A percentile compares a stretch with the other conserved stretches of the same genome.
These are phyloP conservation scores for Remorina albescens DNA, from an alignment of 2,797 vertebrate species.

Conservation along the genomic window DNA sequence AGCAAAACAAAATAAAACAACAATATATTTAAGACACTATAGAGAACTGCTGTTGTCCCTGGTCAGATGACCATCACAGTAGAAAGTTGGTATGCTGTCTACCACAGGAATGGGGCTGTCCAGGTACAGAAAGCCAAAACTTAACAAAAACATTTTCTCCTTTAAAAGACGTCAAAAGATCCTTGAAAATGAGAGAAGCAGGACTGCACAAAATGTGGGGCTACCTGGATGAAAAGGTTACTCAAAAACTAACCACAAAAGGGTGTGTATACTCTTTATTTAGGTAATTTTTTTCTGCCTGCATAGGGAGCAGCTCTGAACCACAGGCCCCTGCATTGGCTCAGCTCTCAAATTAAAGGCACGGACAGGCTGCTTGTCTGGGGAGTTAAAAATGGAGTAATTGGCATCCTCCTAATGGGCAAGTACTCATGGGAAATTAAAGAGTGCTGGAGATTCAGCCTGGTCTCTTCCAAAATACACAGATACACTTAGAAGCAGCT, in stretches of 20 bases:
- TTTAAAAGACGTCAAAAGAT: not conserved
- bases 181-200: conserved; percentile 5
- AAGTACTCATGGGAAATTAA: conserved; percentile 79
- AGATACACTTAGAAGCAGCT: conserved; percentile 23
- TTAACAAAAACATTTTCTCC: conserved; percentile 17
- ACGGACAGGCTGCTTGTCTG: conserved; percentile 53
- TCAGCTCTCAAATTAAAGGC: conserved; percentile 79
- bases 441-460: conserved; percentile 61
- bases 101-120: conserved; percentile 65
- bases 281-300: conserved; percentile 26
- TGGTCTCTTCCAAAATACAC: conserved; percentile 39
- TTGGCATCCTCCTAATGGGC: conserved; percentile 81
- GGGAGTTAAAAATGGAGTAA: conserved; percentile 82
- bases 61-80: not conserved
- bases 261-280: conserved; percentile 39
- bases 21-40: not conserved
- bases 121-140: conserved; percentile 21
- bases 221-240: conserved; percentile 39
- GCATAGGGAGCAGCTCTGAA: conserved; percentile 46
- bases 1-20: too few relatives aligned
- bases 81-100: conserved; percentile 16
- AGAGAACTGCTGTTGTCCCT: conserved; percentile 2
- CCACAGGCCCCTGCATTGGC: conserved; percentile 61
- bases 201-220: not conserved
- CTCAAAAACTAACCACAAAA: conserved; percentile 40